Percentiles rank a stretch among this genome's conserved stretches.
These are phyloP conservation scores for Drymonia ruficornis DNA, from an alignment of 2,888 invertebrate genomes.

Conservation along the genomic window DNA sequence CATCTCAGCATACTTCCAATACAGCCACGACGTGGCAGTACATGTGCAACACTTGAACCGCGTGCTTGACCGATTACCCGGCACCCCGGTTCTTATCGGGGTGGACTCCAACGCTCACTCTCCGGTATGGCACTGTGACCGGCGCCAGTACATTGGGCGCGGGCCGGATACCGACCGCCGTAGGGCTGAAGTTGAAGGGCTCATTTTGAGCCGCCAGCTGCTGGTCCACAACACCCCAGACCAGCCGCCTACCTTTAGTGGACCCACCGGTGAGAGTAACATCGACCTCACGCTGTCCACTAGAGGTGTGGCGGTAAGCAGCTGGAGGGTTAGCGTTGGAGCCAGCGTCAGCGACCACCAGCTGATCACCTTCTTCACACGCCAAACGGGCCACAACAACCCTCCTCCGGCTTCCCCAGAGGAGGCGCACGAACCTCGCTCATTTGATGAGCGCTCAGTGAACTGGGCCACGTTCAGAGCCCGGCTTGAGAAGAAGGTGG, in stretches of 20 bases:
- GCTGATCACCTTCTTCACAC: conserved; percentile 14
- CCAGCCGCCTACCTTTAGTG: conserved; percentile 21
- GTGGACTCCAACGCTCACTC: conserved; percentile 41
- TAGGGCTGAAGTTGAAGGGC: too few species aligned
- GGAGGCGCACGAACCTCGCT: too few species aligned
- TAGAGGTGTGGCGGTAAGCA: not conserved
- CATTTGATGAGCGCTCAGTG: too few species aligned
- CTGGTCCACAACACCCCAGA: not conserved
- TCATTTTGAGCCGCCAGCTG: too few species aligned
- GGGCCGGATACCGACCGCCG: too few species aligned
- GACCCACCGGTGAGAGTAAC: conserved; percentile 28
- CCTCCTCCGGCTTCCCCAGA: too few species aligned
- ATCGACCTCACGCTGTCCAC: conserved; percentile 34
- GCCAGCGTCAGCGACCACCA: conserved; percentile 31
- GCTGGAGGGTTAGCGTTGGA: conserved; percentile 27
- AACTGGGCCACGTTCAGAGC: too few species aligned
- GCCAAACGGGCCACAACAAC: too few species aligned
- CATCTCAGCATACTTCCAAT: too few species aligned
- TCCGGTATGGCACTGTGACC: conserved; percentile 28
- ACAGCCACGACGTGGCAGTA: too few species aligned
- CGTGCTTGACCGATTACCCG: not conserved
- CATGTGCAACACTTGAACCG: not conserved
- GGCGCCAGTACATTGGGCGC: too few species aligned
- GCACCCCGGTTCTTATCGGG: conserved; percentile 13
- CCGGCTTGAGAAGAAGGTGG: too few species aligned